Evolutionary conservation across 2,113 vertebrate genomes (phyloP).

Genomic region (Lanius ludovicianus): DNA sequence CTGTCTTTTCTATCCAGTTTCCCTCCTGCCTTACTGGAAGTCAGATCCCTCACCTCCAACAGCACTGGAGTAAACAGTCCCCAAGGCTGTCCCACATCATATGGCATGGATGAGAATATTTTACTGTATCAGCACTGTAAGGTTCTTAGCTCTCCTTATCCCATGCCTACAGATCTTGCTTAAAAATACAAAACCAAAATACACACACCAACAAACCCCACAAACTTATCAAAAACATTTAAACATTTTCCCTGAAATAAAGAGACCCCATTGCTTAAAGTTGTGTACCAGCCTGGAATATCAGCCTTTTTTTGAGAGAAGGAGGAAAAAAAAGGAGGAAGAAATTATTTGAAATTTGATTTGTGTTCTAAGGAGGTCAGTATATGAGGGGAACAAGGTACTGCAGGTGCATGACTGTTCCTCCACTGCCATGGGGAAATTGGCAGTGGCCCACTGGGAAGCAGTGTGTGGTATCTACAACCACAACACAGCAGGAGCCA

Average conservation of each 20-base stretch:
- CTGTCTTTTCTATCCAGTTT: neutral
- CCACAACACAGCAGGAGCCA: neutral
- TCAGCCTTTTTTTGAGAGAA: neutral
- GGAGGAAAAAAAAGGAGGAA: neutral
- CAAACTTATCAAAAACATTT: neutral
- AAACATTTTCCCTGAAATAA: neutral
- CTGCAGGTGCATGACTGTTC: neutral
- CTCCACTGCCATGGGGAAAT: rapidly evolving
- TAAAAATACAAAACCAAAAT: neutral
- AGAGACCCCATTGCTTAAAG: neutral
- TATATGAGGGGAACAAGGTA: neutral
- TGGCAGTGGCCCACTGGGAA: neutral
- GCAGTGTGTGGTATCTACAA: neutral
- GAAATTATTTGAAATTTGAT: neutral
- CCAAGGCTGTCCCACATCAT: neutral
- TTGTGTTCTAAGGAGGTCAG: neutral
- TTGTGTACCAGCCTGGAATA: neutral
- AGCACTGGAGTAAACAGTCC: neutral
- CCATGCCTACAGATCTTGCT: neutral
- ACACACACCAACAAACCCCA: neutral
- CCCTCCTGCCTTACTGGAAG: neutral
- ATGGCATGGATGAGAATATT: neutral
- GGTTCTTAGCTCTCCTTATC: neutral
- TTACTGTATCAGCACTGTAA: neutral
- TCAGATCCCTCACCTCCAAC: neutral